phyloP scores from a whole-genome alignment of 2,888 invertebrate genomes.

The Drosophila mulleri region DNA sequence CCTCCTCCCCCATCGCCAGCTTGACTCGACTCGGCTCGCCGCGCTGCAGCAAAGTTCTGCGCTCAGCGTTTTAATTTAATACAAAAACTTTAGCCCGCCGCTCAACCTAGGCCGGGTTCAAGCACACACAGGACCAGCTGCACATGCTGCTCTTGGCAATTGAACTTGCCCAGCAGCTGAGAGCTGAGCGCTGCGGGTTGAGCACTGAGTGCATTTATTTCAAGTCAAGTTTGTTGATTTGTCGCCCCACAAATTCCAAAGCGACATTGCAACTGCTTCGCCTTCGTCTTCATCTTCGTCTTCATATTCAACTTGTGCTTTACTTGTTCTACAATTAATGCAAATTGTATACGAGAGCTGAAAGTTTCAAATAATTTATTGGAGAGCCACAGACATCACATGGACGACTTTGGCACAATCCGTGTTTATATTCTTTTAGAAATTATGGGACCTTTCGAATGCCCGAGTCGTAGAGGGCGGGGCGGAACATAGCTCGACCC shows the following conservation, averaged over 20 bases:
- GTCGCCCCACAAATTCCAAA: conserved; percentile 58
- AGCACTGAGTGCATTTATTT: conserved; percentile 71
- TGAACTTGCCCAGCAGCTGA: conserved; percentile 50
- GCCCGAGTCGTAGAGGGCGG: background rate
- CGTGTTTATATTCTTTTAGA: background rate
- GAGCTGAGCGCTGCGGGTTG: conserved; percentile 17
- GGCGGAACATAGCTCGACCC: background rate
- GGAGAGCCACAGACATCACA: background rate
- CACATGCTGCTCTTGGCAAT: conserved; percentile 32
- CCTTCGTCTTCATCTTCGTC: too few species aligned
- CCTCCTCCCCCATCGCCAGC: conserved; percentile 4
- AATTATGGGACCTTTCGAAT: background rate
- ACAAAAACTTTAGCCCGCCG: conserved; percentile 69
- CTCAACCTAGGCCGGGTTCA: conserved; percentile 55
- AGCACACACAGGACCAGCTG: conserved; percentile 36
- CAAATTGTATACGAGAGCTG: conserved; percentile 27
- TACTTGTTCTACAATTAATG: conserved; percentile 55
- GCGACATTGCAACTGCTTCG: conserved; percentile 22
- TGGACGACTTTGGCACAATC: background rate
- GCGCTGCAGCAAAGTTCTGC: conserved; percentile 58
- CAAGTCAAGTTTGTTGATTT: conserved; percentile 75
- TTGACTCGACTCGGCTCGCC: conserved; percentile 10
- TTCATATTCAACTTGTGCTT: background rate
- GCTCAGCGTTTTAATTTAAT: conserved; percentile 79
- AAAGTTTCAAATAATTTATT: background rate